phyloP scores from a whole-genome alignment of 2,888 invertebrate genomes.

The Meliscaeva auricollis region DNA sequence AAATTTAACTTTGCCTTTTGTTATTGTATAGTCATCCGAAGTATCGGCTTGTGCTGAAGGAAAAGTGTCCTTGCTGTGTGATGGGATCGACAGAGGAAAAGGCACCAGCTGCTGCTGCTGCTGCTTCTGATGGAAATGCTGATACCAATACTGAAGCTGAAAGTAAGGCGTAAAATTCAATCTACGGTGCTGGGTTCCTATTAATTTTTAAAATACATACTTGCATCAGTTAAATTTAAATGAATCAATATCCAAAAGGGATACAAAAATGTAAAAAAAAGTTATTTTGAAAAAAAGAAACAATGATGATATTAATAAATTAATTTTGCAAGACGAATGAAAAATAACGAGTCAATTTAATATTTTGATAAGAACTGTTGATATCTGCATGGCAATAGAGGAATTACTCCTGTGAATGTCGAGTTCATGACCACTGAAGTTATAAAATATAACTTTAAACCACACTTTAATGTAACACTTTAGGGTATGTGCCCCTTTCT shows the following conservation, averaged over 20 bases:
- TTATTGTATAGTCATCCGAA: conserved; percentile 85
- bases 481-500: too few species aligned
- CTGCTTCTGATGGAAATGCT: conserved; percentile 24
- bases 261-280: conserved; percentile 65
- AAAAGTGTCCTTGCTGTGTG: conserved; percentile 85
- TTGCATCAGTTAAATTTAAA: neutral
- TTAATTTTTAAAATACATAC: neutral
- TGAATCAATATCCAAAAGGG: conserved; percentile 66
- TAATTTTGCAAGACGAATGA: too few species aligned
- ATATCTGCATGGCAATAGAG: too few species aligned
- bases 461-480: too few species aligned
- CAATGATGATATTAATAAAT: too few species aligned
- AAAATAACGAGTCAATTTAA: too few species aligned
- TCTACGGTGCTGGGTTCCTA: neutral
- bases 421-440: too few species aligned
- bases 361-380: too few species aligned
- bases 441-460: too few species aligned
- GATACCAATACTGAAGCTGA: conserved; percentile 67
- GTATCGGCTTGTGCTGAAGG: conserved; percentile 85
- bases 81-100: conserved; percentile 76
- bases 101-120: conserved; percentile 35
- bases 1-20: conserved; percentile 5
- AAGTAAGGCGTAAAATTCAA: conserved; percentile 53
- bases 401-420: too few species aligned
- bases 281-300: too few species aligned